Conservation (phyloP, 1,140 invertebrate genomes). For the Ceratina australensis region DNA sequence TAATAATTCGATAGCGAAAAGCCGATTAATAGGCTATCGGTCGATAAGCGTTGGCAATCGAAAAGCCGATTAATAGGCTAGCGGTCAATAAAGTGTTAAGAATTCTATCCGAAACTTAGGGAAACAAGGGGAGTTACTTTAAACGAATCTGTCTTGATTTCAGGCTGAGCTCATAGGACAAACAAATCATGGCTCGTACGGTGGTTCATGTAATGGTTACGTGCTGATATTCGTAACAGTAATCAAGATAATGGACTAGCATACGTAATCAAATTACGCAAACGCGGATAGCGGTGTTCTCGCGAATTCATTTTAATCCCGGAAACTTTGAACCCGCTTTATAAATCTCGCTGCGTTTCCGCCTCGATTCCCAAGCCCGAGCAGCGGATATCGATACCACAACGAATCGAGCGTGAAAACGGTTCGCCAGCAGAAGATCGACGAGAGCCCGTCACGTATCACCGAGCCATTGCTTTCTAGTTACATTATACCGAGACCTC, state of each 20-base stretch:
- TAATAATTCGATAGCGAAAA: too few relatives aligned
- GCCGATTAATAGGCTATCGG: too few relatives aligned
- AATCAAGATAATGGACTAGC: neutral
- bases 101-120: too few relatives aligned
- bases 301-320: constrained; percentile 4
- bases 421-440: neutral
- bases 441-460: constrained; percentile 25
- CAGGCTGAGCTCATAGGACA: neutral
- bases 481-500: neutral
- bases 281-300: neutral
- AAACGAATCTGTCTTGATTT: too few relatives aligned
- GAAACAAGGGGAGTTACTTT: too few relatives aligned
- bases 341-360: neutral
- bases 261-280: constrained; percentile 10
- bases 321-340: neutral
- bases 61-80: too few relatives aligned
- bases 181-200: neutral
- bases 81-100: too few relatives aligned
- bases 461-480: constrained; percentile 13
- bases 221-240: constrained; percentile 3
- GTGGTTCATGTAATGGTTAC: neutral
- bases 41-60: too few relatives aligned
- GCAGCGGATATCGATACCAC: neutral
- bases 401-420: neutral
- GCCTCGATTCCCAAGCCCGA: neutral